Base-by-base conservation (phyloP, 2,113 vertebrate species). In the Suricata suricatta region DNA sequence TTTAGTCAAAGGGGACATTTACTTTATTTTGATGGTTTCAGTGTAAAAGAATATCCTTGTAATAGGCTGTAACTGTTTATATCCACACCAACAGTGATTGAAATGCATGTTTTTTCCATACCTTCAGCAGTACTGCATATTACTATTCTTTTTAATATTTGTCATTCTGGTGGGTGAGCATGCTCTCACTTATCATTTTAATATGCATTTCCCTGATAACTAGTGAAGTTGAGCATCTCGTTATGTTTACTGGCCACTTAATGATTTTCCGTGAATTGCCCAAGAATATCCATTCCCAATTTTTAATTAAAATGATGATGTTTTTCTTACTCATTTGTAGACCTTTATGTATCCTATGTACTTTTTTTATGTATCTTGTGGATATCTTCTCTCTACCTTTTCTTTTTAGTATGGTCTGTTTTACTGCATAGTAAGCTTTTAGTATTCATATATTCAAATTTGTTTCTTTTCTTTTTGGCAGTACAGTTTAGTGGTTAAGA, bases 1-100 rank as follows among this genome's bases (percentile, higher is more conserved):
- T 95, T 88, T 5, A 54, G 7, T 96, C 25, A 50, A 93, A 77
- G n/a, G 52, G 38, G 52, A 72, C 54, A 91, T 91, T 93, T 95
- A 76, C 88, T 80, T 90, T 74, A 79, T 95, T 93, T 95, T 83
- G 66, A 38, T 86, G 90, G 33, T 52, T 87, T 81, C 44, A 85
- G 57, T 97, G 31, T 79, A 77, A 96, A 96, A 60, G n/a, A 94
- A 52, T 88, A 68, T 60, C 33, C 47, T 52, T 12, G 8, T 92
- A 86, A 25, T 63, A 54, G 38, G 17, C 19, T 92, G 1, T 79
- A 66, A 41, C 64, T 82, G 9, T 96, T 87, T 88, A 85, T 92
- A 44, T 89, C 85, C 16, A 38, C 35, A 68, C 25, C 17, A 89
- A 35, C 31, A 95, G 21, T 63, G 8, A 81, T 50, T 92, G 72